phyloP scores from a whole-genome alignment of 2,888 invertebrate species.

The Caenorhabditis sinica region DNA sequence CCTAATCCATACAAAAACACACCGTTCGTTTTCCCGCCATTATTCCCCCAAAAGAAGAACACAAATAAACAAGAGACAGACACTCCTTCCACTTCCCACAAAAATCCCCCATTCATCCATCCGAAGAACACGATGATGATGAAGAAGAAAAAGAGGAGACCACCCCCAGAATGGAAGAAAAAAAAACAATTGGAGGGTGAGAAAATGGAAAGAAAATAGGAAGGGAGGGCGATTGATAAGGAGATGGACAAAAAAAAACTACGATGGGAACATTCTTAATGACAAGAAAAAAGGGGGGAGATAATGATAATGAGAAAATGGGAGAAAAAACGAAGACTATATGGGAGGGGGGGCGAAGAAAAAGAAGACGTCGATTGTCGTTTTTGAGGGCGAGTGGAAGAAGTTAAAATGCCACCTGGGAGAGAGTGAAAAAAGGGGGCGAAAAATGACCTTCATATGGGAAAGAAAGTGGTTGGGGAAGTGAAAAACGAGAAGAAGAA shows the following conservation, averaged over 20 bases:
- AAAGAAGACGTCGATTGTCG: constrained; percentile 12
- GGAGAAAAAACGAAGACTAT: background rate
- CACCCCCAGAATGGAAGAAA: constrained; percentile 17
- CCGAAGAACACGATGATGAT: background rate
- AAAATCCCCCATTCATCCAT: background rate
- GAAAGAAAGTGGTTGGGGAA: background rate
- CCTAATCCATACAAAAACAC: background rate
- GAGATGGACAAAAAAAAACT: background rate
- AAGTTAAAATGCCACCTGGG: constrained; percentile 33
- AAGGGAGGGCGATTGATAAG: constrained; percentile 12
- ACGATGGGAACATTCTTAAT: background rate
- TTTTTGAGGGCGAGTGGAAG: background rate
- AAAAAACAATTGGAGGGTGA: constrained; percentile 14
- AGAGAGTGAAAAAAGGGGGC: constrained; percentile 7
- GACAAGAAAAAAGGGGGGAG: background rate
- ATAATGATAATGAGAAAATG: constrained; percentile 12
- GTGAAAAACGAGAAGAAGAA: constrained; percentile 20
- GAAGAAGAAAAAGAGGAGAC: background rate
- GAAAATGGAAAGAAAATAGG: background rate
- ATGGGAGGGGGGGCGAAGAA: background rate
- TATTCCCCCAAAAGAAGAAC: constrained; percentile 5
- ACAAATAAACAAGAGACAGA: background rate
- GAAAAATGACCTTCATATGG: constrained; percentile 43
- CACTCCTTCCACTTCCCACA: background rate
- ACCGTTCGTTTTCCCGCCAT: background rate